Evolutionary conservation across 2,797 vertebrate genomes (phyloP), one percentile per base, ranked within the genome.

Genomic region (Labroides dimidiatus): DNA sequence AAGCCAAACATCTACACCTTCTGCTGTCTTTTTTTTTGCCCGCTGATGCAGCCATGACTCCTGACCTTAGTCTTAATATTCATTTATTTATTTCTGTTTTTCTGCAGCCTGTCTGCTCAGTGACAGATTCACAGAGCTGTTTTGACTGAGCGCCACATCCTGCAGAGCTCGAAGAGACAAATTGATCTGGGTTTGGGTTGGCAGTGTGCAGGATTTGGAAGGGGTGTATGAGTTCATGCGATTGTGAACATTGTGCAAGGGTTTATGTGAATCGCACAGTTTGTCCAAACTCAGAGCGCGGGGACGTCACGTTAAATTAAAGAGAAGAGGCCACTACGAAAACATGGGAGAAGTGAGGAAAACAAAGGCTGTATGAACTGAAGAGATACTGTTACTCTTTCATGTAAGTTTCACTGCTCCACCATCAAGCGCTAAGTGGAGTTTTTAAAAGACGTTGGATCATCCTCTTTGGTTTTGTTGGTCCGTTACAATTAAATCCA

Each of bases 141-240:
- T 69, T 37, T 57, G 83, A 87, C 49, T 67, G 42, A 72, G 67
- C 85, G 44, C 63, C 48, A 51, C 58, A 55, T 64, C 24, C 54
- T 57, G 62, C 69, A 78, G 65, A 66, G 85, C 33, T 53, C 50
- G 58, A 71, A 14, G 84, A 89, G 81, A 89, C 71, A 88, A 91
- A 89, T 83, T 75, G 78, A 59, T 80, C 62, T 76, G 48, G 77
- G 76, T 89, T 93, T 90, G 63, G 44, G 65, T 89, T 93, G 90
- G 88, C 90, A 77, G 78, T 27, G 36, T 45, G 65, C 20, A 3
- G 36, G 21, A 64, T 74, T 74, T 49, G 17, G 61, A 69, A 86
- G 79, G 64, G 73, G 70, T 76, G 88, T 62, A 55, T 30, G 57
- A 82, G 81, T 84, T 88, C 67, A 59, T 87, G 80, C 64, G 76